Evolutionary conservation across 2,888 invertebrate genomes (phyloP).

Genomic region (Synergus gifuensis): DNA sequence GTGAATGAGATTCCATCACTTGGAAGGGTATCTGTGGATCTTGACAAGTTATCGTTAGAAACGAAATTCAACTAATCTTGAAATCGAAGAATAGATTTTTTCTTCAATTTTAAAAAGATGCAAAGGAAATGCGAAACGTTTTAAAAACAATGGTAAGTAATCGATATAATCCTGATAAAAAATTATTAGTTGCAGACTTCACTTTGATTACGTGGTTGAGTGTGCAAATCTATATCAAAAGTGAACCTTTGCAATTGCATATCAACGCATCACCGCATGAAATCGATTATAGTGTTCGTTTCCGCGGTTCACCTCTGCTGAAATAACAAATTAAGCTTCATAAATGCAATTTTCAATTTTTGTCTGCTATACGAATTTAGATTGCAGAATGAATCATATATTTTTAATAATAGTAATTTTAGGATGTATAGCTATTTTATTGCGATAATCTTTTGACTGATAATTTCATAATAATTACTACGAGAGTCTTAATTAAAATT

Average conservation of each 20-base stretch:
- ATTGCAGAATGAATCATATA: not conserved
- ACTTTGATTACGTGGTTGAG: not conserved
- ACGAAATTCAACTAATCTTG: not conserved
- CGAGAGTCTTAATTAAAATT: not conserved
- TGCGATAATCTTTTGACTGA: too few species aligned
- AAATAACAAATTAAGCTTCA: not conserved
- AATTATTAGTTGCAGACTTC: not conserved
- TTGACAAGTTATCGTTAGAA: not conserved
- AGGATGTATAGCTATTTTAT: not conserved
- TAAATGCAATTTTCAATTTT: not conserved
- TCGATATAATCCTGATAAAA: not conserved
- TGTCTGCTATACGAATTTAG: not conserved
- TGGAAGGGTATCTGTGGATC: not conserved
- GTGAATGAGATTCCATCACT: not conserved
- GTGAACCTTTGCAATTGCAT: not conserved
- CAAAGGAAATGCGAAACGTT: not conserved
- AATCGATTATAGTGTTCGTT: not conserved
- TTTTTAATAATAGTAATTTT: not conserved
- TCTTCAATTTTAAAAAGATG: not conserved
- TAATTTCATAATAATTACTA: too few species aligned
- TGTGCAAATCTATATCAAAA: not conserved
- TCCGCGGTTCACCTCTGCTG: not conserved
- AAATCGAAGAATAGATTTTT: not conserved
- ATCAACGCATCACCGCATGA: not conserved
- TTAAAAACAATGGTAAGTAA: not conserved